These are phyloP conservation scores for Caradrina kadenii DNA, from an alignment of 2,888 invertebrate species.

Conservation along the genomic window DNA sequence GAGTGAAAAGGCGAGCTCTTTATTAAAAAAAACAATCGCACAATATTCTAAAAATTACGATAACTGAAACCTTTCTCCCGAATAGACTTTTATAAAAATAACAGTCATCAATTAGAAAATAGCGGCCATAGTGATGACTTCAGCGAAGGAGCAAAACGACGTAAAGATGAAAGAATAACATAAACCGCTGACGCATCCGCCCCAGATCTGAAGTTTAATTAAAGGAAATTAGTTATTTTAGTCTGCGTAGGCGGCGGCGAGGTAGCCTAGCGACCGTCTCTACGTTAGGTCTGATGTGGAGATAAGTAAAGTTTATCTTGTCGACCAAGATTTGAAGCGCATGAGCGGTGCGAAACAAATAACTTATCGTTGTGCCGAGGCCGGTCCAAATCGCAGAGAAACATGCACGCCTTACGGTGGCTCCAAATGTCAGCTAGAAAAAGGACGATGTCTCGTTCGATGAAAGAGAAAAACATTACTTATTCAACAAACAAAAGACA, in stretches of 20 bases:
- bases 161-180: conserved; percentile 34
- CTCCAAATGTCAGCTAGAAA: neutral
- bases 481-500: neutral
- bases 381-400: neutral
- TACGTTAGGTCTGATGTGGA: neutral
- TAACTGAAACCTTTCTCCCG: neutral
- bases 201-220: conserved; percentile 43
- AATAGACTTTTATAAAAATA: conserved; percentile 10
- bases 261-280: conserved; percentile 4
- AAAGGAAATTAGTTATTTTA: conserved; percentile 56
- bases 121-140: neutral
- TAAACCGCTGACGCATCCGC: conserved; percentile 39
- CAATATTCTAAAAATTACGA: neutral
- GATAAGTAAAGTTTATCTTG: conserved; percentile 24
- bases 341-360: conserved; percentile 4
- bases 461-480: neutral
- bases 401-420: neutral
- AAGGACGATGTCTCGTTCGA: too few species aligned
- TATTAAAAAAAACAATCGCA: neutral
- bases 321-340: conserved; percentile 13
- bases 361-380: neutral
- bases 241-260: conserved; percentile 24
- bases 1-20: conserved; percentile 4
- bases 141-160: conserved; percentile 19
- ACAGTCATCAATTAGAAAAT: neutral